phyloP scores from a whole-genome alignment of 2,797 vertebrate genomes.

The Triplophysa yarkandensis region DNA sequence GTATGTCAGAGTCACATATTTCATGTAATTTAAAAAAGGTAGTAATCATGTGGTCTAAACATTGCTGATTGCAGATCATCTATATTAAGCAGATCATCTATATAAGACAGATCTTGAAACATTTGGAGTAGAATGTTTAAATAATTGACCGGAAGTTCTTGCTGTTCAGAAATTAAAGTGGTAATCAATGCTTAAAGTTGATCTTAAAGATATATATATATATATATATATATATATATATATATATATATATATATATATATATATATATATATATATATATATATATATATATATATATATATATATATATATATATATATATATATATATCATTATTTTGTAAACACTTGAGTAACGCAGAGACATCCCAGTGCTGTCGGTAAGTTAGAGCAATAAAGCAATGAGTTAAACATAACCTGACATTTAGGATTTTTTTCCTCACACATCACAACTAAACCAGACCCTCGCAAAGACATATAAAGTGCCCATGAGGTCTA shows the following conservation, averaged over 20 bases:
- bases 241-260: too few relatives aligned
- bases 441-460: neutral
- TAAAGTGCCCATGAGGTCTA: neutral
- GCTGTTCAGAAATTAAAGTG: slow-evolving; percentile 15
- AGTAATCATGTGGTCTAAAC: neutral
- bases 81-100: neutral
- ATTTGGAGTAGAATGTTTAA: neutral
- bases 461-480: neutral
- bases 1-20: neutral
- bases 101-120: neutral
- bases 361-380: too few relatives aligned
- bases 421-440: neutral
- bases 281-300: too few relatives aligned
- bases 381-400: neutral
- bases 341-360: too few relatives aligned
- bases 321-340: too few relatives aligned
- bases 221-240: too few relatives aligned
- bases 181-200: neutral
- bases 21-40: neutral
- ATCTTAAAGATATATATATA: neutral
- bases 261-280: too few relatives aligned
- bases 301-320: too few relatives aligned
- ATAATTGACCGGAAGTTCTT: neutral
- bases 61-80: neutral
- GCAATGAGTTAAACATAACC: neutral